Evolutionary conservation across 2,888 invertebrate species (phyloP), one percentile per base, ranked within the genome.

Genomic region (Bedellia somnulentella): DNA sequence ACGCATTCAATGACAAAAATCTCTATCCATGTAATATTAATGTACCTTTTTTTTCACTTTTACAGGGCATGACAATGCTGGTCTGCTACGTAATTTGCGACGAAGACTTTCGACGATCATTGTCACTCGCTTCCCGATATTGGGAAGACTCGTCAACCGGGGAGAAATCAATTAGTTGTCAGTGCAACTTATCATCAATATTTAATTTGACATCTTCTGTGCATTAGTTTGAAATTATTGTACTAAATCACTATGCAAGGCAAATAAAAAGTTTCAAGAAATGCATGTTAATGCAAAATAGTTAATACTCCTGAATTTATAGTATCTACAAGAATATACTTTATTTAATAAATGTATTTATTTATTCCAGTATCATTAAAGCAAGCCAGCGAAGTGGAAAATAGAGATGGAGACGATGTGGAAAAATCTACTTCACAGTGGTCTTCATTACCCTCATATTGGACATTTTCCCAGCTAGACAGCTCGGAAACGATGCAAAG

Each of bases 351-450:
- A 4, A 8, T 22, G 13, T 15, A 3, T 4, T 21, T 28, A 5
- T n/a, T 16, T 3, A 6, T 43, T 44, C 1, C 49, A 75, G 70
- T 71, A 37, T 64, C 60, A 55, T 82, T 85, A 35, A 84, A 83
- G 47, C 81, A 81, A 60, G 80, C 80, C 1, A 76, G 79, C 3
- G 83, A 85, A 39, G 78, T 80, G 27, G 85, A 85, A 41, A 83
- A 82, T 47, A 79, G 83, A 26, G 78, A 79, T 2, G 79, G 77
- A 1, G 75, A 66, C 6, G 57, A 52, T 13, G 45, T 50, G 11
- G 64, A 66, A 31, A 53, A 52, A 2, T 53, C 56, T 2, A 62
- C 63, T 11, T 60, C 67, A 2, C 64, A 57, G n/a, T 58, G 51
- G 24, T 64, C 64, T 0, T 64, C 68, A 0, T 49, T 53, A 24